Evolutionary conservation across 1,140 invertebrate genomes (phyloP).

Genomic region (Ectropis grisescens): DNA sequence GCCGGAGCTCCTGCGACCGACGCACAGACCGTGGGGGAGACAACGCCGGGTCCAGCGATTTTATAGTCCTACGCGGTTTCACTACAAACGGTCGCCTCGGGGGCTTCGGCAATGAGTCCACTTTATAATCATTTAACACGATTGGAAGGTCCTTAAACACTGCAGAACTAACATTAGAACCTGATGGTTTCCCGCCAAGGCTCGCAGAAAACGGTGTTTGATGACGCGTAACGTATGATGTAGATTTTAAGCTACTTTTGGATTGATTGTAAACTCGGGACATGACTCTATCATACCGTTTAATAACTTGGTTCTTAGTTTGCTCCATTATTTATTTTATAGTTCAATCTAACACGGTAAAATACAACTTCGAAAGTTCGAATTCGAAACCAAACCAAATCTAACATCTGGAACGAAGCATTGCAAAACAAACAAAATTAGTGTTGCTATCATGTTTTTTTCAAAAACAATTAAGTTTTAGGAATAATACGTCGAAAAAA

Average conservation of each 20-base stretch:
- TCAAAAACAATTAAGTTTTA: too few relatives aligned
- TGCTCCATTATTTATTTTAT: conserved; percentile 24
- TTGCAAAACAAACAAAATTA: too few relatives aligned
- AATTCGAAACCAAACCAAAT: too few relatives aligned
- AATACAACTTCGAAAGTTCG: too few relatives aligned
- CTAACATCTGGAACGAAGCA: too few relatives aligned
- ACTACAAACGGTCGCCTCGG: conserved; percentile 25
- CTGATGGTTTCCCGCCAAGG: conserved; percentile 45
- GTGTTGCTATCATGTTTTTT: too few relatives aligned
- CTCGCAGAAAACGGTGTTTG: conserved; percentile 19
- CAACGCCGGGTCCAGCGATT: conserved; percentile 29
- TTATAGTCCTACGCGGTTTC: conserved; percentile 43
- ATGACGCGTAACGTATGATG: conserved; percentile 32
- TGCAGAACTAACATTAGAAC: conserved; percentile 31
- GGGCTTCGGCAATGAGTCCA: conserved; percentile 11
- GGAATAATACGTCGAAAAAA: too few relatives aligned
- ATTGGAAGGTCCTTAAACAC: conserved; percentile 43
- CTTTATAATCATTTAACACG: conserved; percentile 41
- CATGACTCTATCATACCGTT: conserved; percentile 43
- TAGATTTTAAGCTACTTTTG: conserved; percentile 19
- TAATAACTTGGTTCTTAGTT: conserved; percentile 19
- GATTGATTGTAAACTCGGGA: conserved; percentile 31
- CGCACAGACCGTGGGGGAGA: conserved; percentile 17
- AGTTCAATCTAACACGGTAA: too few relatives aligned
- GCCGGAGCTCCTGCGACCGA: neutral